Evolutionary conservation across 2,888 invertebrate genomes (phyloP), one percentile per base, ranked within the genome.

Genomic region (Yponomeuta sedellus): DNA sequence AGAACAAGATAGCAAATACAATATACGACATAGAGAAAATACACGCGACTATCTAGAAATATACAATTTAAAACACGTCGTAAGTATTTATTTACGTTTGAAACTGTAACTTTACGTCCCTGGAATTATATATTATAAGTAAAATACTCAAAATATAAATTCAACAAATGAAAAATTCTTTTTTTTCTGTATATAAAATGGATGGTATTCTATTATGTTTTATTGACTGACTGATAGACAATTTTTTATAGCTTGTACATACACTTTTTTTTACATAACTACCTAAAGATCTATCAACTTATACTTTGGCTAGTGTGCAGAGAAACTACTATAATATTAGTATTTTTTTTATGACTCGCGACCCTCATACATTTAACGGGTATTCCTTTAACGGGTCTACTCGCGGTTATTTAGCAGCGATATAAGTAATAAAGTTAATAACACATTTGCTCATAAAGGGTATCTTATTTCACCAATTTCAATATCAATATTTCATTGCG

Each of bases 11-110:
- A 61, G 20, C 6, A 61, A 61, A 28, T 61, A n/a, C 25, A 63
- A 16, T 10, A 40, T 63, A 44, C 34, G 20, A 63, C 44, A 63
- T 63, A 63, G 40, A 63, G 63, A 63, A 63, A 63, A 63, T 63
- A 63, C 63, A 63, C n/a, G 34, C 10, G 20, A 40, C 20, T 2
- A 63, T 63, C 22, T 63, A 22, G 22, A n/a, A 52, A 44, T 25
- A 52, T 25, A 52, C 39, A 44, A 10, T 64, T 64, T 19, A 19
- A 39, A 44, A 25, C 19, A 34, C 62, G n/a, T 22, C 22, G 22
- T n/a, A 28, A 61, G 20, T 25, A 10, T 34, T 11, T 25, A 19
- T 28, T 39, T 39, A 40, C 44, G 44, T 52, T 16, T 52, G 44
- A 40, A 25, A 62, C 19, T 19, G 20, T 19, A 62, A 6, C 20